Percentiles rank a stretch among this genome's conserved stretches.
phyloP scores from a whole-genome alignment of 2,888 invertebrate genomes.

The Nomada ruficornis region DNA sequence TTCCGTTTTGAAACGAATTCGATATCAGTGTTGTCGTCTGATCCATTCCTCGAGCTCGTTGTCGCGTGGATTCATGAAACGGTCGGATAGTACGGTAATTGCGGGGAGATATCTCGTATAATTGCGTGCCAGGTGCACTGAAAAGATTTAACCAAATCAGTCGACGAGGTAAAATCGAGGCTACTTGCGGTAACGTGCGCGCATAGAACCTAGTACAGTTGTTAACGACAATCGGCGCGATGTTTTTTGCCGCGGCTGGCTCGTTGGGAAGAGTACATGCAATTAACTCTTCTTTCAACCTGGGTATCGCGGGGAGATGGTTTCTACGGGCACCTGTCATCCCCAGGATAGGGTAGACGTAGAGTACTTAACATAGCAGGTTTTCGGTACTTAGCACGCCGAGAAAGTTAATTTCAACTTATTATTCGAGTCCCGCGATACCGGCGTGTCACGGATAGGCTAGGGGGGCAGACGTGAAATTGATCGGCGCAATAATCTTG shows the following conservation, averaged over 20 bases:
- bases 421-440: conserved; percentile 1
- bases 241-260: conserved; percentile 35
- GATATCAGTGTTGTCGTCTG: not conserved
- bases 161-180: conserved; percentile 37
- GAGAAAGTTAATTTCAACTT: conserved; percentile 10
- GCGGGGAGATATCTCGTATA: conserved; percentile 26
- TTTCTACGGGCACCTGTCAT: conserved; percentile 48
- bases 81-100: conserved; percentile 1
- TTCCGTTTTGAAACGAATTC: conserved; percentile 1
- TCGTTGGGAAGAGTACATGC: conserved; percentile 41
- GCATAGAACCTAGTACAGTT: conserved; percentile 32
- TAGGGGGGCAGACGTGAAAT: not conserved
- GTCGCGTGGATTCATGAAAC: conserved; percentile 12
- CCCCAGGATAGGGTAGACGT: conserved; percentile 22
- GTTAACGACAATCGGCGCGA: conserved; percentile 37
- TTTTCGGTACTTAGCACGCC: conserved; percentile 32
- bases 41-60: not conserved
- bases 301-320: conserved; percentile 24
- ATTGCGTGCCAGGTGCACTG: conserved; percentile 39
- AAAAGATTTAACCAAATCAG: conserved; percentile 48
- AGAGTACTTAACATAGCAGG: conserved; percentile 41
- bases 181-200: conserved; percentile 25
- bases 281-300: conserved; percentile 53
- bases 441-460: not conserved
- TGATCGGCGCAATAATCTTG: conserved; percentile 20